These are phyloP conservation scores for Acrobasis suavella DNA, from an alignment of 2,888 invertebrate species.

Conservation along the genomic window DNA sequence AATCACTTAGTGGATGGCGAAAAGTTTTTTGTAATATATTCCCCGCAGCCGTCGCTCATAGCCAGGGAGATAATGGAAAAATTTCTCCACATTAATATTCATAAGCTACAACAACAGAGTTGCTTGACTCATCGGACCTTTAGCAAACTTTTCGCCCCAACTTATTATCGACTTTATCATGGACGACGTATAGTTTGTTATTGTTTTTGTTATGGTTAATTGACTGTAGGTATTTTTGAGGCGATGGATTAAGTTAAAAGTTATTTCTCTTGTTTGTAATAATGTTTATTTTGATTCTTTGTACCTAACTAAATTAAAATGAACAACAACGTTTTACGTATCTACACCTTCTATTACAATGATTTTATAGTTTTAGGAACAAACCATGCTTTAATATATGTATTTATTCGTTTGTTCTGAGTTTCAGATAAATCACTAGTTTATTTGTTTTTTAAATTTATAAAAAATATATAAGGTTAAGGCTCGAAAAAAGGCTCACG, in stretches of 20 bases:
- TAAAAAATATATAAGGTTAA: no score
- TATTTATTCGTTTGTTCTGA: no score
- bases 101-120: slow-evolving; percentile 47
- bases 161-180: slow-evolving; percentile 23
- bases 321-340: no score
- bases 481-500: no score
- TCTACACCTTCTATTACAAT: no score
- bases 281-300: no score
- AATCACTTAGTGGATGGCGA: slow-evolving; percentile 41
- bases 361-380: no score
- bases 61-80: slow-evolving; percentile 59
- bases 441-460: no score
- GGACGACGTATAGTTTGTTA: slow-evolving; percentile 15
- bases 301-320: no score
- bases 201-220: slow-evolving; percentile 18
- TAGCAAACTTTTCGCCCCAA: slow-evolving; percentile 25
- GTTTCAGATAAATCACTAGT: no score
- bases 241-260: slow-evolving; percentile 1
- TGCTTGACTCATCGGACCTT: slow-evolving; percentile 41
- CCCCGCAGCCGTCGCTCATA: slow-evolving; percentile 48
- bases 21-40: slow-evolving; percentile 59
- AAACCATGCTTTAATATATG: no score
- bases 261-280: neutral
- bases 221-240: slow-evolving; percentile 11
- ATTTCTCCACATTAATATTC: slow-evolving; percentile 63